Evolutionary conservation across 2,113 vertebrate genomes (phyloP), one percentile per base, ranked within the genome.

Genomic region (Hypomesus transpacificus): DNA sequence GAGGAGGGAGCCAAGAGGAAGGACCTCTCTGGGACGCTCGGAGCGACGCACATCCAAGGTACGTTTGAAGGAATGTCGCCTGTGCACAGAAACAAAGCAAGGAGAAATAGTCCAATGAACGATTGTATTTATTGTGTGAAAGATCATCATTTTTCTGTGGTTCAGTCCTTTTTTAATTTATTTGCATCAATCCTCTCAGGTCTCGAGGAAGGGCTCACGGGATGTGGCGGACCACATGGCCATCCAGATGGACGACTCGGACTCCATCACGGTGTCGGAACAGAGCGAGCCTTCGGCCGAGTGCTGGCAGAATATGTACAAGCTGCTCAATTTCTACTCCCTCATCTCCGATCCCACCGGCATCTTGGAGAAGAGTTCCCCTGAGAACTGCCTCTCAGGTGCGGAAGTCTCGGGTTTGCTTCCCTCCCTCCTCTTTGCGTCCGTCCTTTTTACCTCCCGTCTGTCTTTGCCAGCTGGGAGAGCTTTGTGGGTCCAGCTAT

Each of bases 261-360:
- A 99, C 87, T 99, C 97, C 66, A 98, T 99, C 75, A 98, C 97
- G 0, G 97, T 99, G 84, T 99, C 97, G 0, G 97, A 99, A 76
- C 97, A 99, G 90, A 99, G 97, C 0, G 97, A 99, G 82, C 97
- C 96, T 3, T 99, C 97, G 0, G 97, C 97, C 0, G 96, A 99
- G 81, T 99, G 97, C 85, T 99, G 97, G 97, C 97, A 99, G 88
- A 98, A 99, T 73, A 99, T 99, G 97, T 99, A 99, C 86, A 99
- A 99, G 78, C 88, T 99, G 5, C 89, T 99, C 46, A 99, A 99
- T 89, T 99, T 99, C 87, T 99, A 99, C 79, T 99, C 97, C 0
- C 95, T 99, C 78, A 99, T 99, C 85, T 98, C 97, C 2, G 96
- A 99, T 85, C 97, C 97, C 67, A 98, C 96, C 0, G 96, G 97